Conservation (phyloP, 2,797 vertebrate species). For the Trematomus bernacchii region DNA sequence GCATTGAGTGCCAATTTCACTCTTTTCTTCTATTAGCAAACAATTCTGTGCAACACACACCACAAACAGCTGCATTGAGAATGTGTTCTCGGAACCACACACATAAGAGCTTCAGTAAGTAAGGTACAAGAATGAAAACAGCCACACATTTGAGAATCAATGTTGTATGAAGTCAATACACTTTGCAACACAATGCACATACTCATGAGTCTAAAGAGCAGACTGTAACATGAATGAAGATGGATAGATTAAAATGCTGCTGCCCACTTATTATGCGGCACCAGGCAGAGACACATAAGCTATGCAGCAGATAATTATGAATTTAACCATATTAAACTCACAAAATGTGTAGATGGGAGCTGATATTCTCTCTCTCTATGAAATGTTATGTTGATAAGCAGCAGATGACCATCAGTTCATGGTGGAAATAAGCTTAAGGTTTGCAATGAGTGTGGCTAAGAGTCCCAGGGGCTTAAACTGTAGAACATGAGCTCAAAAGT, state of each 20-base stretch:
- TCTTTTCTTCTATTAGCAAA: slow-evolving; percentile 6
- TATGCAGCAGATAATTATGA: slow-evolving; percentile 50
- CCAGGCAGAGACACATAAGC: slow-evolving; percentile 37
- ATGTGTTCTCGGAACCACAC: slow-evolving; percentile 1
- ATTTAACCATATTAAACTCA: slow-evolving; percentile 45
- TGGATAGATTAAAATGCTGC: slow-evolving; percentile 18
- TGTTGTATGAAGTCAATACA: neutral
- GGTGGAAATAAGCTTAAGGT: slow-evolving; percentile 33
- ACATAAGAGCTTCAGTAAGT: slow-evolving; percentile 1
- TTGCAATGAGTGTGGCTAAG: slow-evolving; percentile 9
- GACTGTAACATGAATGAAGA: slow-evolving; percentile 40
- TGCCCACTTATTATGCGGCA: slow-evolving; percentile 40
- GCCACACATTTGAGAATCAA: neutral
- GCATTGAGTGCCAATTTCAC: slow-evolving; percentile 19
- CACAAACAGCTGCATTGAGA: slow-evolving; percentile 22
- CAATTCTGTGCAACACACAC: neutral
- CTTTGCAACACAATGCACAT: neutral
- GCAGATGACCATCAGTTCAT: slow-evolving; percentile 53
- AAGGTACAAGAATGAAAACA: neutral
- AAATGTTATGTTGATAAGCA: slow-evolving; percentile 48
- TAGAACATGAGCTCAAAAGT: slow-evolving; percentile 35
- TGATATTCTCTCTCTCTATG: slow-evolving; percentile 29
- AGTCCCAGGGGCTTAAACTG: slow-evolving; percentile 21
- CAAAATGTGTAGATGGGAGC: slow-evolving; percentile 25
- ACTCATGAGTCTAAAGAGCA: slow-evolving; percentile 14